A percentile compares a stretch with the other conserved stretches of the same genome.
phyloP scores from a whole-genome alignment of 2,113 vertebrate species.

The Salvelinus alpinus region DNA sequence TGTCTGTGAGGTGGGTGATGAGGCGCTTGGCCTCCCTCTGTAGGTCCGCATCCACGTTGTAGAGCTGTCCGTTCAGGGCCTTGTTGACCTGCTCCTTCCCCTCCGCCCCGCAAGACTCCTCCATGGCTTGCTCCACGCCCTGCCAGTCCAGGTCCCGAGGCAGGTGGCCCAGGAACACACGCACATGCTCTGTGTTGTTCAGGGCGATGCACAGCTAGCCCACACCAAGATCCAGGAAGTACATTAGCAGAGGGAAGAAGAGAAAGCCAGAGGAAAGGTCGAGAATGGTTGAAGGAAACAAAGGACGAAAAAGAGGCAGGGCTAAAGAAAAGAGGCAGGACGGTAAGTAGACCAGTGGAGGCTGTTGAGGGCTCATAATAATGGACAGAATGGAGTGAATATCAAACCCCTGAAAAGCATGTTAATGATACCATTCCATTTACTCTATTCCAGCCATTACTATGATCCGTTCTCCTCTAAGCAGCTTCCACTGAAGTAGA shows the following conservation, averaged over 20 bases:
- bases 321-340: conserved; percentile 33
- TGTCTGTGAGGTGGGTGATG: conserved; percentile 82
- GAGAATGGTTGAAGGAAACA: conserved; percentile 11
- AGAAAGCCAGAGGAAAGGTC: neutral
- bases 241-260: conserved; percentile 40
- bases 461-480: too few species aligned
- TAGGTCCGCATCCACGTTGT: conserved; percentile 82
- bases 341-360: too few species aligned
- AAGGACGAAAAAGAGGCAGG: conserved; percentile 58
- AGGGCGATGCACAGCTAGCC: conserved; percentile 82
- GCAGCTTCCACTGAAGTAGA: neutral
- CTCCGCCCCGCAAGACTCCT: conserved; percentile 73
- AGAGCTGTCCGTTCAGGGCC: conserved; percentile 78
- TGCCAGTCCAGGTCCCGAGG: conserved; percentile 79
- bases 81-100: conserved; percentile 81
- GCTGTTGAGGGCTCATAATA: too few species aligned
- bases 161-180: conserved; percentile 75
- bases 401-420: too few species aligned
- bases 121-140: conserved; percentile 73
- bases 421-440: too few species aligned
- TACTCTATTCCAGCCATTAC: too few species aligned
- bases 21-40: conserved; percentile 80
- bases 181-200: conserved; percentile 80
- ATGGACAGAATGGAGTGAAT: too few species aligned
- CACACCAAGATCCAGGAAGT: neutral